Evolutionary conservation across 2,113 vertebrate genomes (phyloP).

Genomic region (Prunella fulvescens): DNA sequence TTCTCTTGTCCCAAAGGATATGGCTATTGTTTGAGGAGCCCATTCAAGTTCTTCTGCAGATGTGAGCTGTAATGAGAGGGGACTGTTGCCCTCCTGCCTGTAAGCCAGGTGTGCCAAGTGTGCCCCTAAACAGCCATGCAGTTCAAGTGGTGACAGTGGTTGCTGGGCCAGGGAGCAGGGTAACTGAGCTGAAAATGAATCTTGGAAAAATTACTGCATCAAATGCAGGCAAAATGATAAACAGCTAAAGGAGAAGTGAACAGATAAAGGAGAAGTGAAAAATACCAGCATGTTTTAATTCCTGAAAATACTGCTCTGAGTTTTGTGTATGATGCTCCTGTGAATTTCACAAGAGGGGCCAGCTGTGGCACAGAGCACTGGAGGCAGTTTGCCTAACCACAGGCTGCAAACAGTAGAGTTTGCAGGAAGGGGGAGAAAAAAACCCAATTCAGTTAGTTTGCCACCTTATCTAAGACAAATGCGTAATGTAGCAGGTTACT

Average conservation of each 20-base stretch:
- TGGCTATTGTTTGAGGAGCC: neutral
- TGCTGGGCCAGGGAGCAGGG: neutral
- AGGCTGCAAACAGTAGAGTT: neutral
- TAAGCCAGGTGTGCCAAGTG: neutral
- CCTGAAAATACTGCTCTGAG: neutral
- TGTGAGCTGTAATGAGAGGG: rapidly evolving
- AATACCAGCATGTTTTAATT: neutral
- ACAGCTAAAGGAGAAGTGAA: neutral
- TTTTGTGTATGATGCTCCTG: neutral
- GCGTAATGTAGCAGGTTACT: neutral
- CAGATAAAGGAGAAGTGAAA: neutral
- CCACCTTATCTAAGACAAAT: neutral
- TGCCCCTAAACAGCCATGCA: neutral
- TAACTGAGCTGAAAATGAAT: rapidly evolving
- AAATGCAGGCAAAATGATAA: neutral
- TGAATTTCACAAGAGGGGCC: neutral
- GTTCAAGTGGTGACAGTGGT: neutral
- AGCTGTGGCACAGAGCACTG: neutral
- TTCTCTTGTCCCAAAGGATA: neutral
- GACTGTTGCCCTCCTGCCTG: neutral
- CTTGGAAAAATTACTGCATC: rapidly evolving
- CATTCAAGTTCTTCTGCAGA: neutral
- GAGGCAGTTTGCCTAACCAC: neutral
- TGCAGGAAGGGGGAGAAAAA: neutral
- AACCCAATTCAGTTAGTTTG: neutral